Conservation (phyloP, 2,888 invertebrate species). For the Microplitis deprimator region DNA sequence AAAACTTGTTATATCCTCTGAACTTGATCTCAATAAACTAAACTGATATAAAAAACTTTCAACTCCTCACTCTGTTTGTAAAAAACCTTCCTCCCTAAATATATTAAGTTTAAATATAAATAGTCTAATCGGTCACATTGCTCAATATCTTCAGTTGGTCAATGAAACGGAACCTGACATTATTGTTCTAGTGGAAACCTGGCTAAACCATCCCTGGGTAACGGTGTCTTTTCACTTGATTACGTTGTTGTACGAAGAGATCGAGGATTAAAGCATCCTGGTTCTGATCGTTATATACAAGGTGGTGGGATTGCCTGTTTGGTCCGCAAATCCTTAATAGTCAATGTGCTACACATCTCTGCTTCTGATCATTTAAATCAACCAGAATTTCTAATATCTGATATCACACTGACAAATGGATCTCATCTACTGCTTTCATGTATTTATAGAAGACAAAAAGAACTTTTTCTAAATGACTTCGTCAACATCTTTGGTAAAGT, state of each 20-base stretch:
- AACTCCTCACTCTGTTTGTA: no score
- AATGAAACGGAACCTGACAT: no score
- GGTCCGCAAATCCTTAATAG: neutral
- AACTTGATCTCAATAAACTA: no score
- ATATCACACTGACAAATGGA: neutral
- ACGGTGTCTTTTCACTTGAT: neutral
- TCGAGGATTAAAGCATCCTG: neutral
- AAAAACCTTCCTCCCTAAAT: no score
- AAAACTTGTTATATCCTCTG: no score
- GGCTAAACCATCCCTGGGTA: no score
- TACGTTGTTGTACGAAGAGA: neutral
- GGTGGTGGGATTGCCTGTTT: slow-evolving; percentile 8
- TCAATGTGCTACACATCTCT: neutral
- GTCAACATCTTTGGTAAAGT: neutral
- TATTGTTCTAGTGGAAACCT: no score
- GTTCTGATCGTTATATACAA: neutral
- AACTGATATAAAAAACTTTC: no score
- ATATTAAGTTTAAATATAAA: no score
- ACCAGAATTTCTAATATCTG: slow-evolving; percentile 15
- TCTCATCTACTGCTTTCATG: neutral
- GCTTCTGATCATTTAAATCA: neutral
- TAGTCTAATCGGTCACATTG: no score
- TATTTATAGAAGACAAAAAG: slow-evolving; percentile 21
- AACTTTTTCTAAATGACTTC: slow-evolving; percentile 1
- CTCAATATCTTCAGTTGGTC: no score